Evolutionary conservation across 2,797 vertebrate genomes (phyloP).

Genomic region (Coreius guichenoti): DNA sequence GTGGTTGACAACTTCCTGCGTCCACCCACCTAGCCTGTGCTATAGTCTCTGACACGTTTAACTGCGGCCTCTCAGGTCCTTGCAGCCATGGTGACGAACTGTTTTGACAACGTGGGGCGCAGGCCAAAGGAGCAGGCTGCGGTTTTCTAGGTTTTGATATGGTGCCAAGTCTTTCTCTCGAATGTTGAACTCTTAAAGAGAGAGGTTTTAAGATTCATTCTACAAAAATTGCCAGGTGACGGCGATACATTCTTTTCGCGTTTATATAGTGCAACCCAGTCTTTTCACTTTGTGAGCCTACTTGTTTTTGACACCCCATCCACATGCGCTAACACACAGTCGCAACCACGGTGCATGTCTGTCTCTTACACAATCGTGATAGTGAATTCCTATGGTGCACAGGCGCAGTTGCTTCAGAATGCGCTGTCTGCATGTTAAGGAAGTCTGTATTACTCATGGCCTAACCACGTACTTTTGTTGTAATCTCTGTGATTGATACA

Average conservation of each 20-base stretch:
- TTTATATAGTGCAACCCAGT: background rate
- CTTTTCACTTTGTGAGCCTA: background rate
- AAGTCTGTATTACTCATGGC: background rate
- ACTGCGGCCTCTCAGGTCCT: constrained; percentile 37
- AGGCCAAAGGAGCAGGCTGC: constrained; percentile 59
- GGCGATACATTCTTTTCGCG: background rate
- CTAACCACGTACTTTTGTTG: background rate
- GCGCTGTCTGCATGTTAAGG: background rate
- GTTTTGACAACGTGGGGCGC: constrained; percentile 66
- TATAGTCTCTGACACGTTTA: background rate
- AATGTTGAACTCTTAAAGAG: constrained; percentile 20
- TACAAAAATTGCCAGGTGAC: background rate
- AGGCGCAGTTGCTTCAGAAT: constrained; percentile 16
- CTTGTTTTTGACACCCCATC: background rate
- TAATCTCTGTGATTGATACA: background rate
- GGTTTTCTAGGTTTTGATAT: constrained; percentile 58
- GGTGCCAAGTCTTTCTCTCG: constrained; percentile 14
- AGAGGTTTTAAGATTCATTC: background rate
- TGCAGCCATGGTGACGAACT: constrained; percentile 63
- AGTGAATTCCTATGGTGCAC: background rate
- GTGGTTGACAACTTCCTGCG: constrained; percentile 7
- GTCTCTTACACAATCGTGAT: constrained; percentile 1
- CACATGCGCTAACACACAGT: background rate
- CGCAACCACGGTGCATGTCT: background rate
- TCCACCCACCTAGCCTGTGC: background rate